phyloP scores from a whole-genome alignment of 2,113 vertebrate genomes.

The Gnathonemus echidnorhynchus region DNA sequence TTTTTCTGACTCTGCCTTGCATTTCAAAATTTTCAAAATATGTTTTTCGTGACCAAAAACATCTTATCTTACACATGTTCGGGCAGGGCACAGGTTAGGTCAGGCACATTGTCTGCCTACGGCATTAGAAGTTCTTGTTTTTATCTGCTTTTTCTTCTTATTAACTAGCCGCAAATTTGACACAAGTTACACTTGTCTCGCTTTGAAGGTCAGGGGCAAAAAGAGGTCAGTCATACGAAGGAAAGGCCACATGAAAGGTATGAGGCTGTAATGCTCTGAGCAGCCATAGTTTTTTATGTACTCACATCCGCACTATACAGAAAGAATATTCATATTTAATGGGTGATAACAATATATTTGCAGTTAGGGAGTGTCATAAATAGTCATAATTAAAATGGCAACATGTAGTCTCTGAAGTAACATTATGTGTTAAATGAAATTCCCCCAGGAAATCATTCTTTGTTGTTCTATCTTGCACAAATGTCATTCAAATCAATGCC shows the following conservation, averaged over 20 bases:
- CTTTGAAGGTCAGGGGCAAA: not conserved
- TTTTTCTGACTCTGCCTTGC: not conserved
- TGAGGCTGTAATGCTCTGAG: not conserved
- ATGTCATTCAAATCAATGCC: not conserved
- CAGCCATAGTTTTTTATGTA: not conserved
- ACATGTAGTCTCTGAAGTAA: not conserved
- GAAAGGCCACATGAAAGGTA: not conserved
- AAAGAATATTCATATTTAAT: not conserved
- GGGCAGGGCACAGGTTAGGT: not conserved
- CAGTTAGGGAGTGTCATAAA: not conserved
- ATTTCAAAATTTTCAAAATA: not conserved
- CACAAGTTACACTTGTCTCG: not conserved
- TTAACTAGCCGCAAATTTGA: not conserved
- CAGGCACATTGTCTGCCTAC: not conserved
- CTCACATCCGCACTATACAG: not conserved
- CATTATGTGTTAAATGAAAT: not conserved
- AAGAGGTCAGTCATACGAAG: not conserved
- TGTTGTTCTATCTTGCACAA: not conserved
- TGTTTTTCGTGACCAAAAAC: not conserved
- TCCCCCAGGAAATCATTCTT: not conserved
- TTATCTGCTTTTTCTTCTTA: not conserved
- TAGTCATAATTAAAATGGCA: not conserved
- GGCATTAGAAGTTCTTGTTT: not conserved
- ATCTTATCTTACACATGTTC: not conserved
- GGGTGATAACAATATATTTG: not conserved